Evolutionary conservation across 2,888 invertebrate genomes (phyloP).

Genomic region (Alviniconcha strummeri): DNA sequence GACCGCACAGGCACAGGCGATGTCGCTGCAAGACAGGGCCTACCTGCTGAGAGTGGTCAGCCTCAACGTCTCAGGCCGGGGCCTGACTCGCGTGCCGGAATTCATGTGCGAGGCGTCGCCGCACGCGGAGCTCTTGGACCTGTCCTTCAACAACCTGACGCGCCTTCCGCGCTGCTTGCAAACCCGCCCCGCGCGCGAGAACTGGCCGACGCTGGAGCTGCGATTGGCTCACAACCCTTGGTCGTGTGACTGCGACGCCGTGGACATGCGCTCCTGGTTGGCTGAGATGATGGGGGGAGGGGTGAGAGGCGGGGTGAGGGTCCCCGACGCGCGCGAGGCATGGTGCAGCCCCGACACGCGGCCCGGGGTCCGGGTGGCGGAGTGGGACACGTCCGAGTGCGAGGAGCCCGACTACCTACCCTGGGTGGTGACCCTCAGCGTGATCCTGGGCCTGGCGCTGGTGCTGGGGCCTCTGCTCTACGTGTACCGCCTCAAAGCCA

Average conservation of each 20-base stretch:
- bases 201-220: constrained; percentile 3
- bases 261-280: constrained; percentile 23
- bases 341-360: constrained; percentile 21
- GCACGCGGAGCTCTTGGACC: constrained; percentile 7
- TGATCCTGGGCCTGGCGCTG: constrained; percentile 9
- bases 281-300: not conserved
- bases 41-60: constrained; percentile 21
- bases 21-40: not conserved
- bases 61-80: constrained; percentile 15
- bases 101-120: constrained; percentile 20
- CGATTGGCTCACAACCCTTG: constrained; percentile 25
- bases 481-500: constrained; percentile 24
- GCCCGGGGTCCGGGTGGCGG: not conserved
- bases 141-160: constrained; percentile 24
- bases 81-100: not conserved
- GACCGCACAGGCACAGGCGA: no score
- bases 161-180: constrained; percentile 22
- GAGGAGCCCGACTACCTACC: constrained; percentile 6
- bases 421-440: constrained; percentile 5
- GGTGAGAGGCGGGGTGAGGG: constrained; percentile 2
- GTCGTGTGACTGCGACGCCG: constrained; percentile 28
- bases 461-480: constrained; percentile 27
- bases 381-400: constrained; percentile 25
- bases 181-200: not conserved
- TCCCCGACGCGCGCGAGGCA: not conserved